Conservation (phyloP, 2,888 invertebrate genomes). For the Bursaphelenchus okinawaensis region DNA sequence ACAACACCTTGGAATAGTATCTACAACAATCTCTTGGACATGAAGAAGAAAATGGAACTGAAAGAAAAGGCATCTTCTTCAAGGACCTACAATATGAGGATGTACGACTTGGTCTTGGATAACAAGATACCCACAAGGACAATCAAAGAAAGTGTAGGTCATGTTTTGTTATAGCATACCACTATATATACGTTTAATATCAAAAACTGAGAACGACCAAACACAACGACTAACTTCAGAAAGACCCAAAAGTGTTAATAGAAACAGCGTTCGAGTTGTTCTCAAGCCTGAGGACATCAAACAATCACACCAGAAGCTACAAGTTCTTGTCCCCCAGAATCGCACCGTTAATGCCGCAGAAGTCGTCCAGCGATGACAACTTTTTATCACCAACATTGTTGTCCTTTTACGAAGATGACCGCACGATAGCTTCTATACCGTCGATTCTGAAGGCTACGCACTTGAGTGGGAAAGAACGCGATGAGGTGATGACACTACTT, state of each 20-base stretch:
- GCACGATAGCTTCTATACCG: slow-evolving; percentile 40
- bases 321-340: slow-evolving; percentile 40
- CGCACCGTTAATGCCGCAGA: slow-evolving; percentile 48
- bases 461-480: slow-evolving; percentile 37
- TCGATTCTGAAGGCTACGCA: slow-evolving; percentile 43
- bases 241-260: slow-evolving; percentile 21
- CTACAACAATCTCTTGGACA: slow-evolving; percentile 38
- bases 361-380: slow-evolving; percentile 24
- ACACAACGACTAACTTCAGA: slow-evolving; percentile 20
- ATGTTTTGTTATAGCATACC: too few species aligned
- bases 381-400: slow-evolving; percentile 48
- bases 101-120: slow-evolving; percentile 49
- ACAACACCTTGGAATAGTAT: slow-evolving; percentile 35
- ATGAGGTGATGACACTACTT: slow-evolving; percentile 41
- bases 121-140: slow-evolving; percentile 12
- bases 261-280: slow-evolving; percentile 22
- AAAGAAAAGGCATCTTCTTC: slow-evolving; percentile 36
- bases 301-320: slow-evolving; percentile 13
- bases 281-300: slow-evolving; percentile 6
- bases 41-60: slow-evolving; percentile 27
- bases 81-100: slow-evolving; percentile 43
- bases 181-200: too few species aligned
- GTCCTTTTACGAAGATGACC: slow-evolving; percentile 41
- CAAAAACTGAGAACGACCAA: too few species aligned
- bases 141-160: slow-evolving; percentile 14